Evolutionary conservation across 1,140 invertebrate genomes (phyloP).

Genomic region (Melitaea cinxia): DNA sequence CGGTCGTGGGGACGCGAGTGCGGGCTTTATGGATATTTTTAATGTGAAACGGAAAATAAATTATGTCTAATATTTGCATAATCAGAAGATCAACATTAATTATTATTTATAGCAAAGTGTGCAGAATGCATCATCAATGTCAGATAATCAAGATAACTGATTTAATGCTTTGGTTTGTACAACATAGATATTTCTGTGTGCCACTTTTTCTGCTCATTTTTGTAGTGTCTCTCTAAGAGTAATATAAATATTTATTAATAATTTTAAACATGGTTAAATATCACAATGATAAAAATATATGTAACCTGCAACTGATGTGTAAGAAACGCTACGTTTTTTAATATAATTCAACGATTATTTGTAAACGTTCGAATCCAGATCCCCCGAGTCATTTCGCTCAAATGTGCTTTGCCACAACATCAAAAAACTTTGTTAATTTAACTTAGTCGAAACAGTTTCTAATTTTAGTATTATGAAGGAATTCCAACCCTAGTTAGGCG

Average conservation of each 20-base stretch:
- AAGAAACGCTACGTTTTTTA: background rate
- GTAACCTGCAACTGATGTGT: no score
- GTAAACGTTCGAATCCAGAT: slow-evolving; percentile 15
- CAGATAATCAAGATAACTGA: no score
- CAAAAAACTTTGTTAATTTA: slow-evolving; percentile 43
- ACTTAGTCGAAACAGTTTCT: slow-evolving; percentile 37
- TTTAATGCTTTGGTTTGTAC: no score
- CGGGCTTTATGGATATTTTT: slow-evolving; percentile 1
- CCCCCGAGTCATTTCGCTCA: slow-evolving; percentile 28
- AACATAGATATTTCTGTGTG: no score
- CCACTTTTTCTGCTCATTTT: no score
- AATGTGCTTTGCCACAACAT: slow-evolving; percentile 34
- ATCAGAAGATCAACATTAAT: no score
- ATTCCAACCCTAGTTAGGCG: slow-evolving; percentile 29
- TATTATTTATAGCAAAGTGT: no score
- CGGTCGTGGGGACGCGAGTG: slow-evolving; percentile 1
- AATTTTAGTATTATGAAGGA: slow-evolving; percentile 39
- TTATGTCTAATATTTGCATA: background rate
- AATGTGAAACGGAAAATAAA: background rate
- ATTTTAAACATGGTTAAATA: no score
- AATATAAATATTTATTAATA: no score
- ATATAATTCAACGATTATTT: background rate
- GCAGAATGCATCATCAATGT: no score
- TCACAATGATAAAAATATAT: no score
- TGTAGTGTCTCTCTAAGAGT: no score